Base-by-base conservation (phyloP, 2,888 invertebrate genomes). In the Phasia obesa region DNA sequence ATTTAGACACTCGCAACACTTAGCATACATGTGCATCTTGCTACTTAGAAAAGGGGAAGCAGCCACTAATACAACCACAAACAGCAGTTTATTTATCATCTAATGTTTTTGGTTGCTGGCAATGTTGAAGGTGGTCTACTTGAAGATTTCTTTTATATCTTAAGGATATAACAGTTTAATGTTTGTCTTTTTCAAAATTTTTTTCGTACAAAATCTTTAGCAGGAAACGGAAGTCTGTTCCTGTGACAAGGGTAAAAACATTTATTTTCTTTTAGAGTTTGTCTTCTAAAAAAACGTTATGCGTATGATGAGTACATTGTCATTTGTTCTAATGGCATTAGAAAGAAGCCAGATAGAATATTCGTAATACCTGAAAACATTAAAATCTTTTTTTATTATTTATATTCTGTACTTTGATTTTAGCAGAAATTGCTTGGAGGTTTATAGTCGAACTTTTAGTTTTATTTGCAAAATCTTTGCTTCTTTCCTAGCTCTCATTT, bases 141-240 rank as follows among this genome's bases (percentile, higher is more conserved):
- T 31, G 27, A 80, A 38, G 53, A 55, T 69, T 74, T 35, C 35
- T 57, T 55, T 2, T 6, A 47, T 75, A 62, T 75, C 74, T 73
- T 70, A 38, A 86, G 88, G 86, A 88, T 51, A 81, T 19, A 55
- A 57, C 73, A 67, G 60, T 76, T 76, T 76, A 80, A 69, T 49
- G 51, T 38, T 76, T 42, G 53, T 42, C 59, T 59, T 25, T 62
- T 38, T 15, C 70, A 38, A 15, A 15, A 27, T 13, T 4, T 38
- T 31, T 9, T 49, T 74, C 35, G 17, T 27, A 47, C 13, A 55
- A 38, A 21, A 53, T 75, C 71, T 55, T 57, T 51, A 57, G 42
- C 69, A 77, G 82, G 77, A 82, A 82, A 70, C 77, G 82, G 82
- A 82, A 74, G 82, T 82, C 82, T 82, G 82, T 78, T 82, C 49